Conservation (phyloP, 1,140 invertebrate genomes). For the Panagrolaimus sp. region DNA sequence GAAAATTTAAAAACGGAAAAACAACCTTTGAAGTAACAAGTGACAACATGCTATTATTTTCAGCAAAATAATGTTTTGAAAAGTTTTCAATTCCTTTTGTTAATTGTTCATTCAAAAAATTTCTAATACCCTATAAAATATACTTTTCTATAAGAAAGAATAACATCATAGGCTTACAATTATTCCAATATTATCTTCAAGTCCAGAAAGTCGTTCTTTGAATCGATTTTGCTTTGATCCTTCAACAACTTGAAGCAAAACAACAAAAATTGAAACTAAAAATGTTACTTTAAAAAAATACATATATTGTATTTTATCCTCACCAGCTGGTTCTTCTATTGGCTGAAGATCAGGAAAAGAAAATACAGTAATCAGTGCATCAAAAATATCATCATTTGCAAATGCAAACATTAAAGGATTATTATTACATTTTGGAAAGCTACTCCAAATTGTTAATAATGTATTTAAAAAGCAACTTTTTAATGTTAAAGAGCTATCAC, state of each 20-base stretch:
- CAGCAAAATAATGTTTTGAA: not conserved
- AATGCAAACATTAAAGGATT: constrained; percentile 7
- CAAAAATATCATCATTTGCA: constrained; percentile 7
- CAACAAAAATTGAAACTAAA: not conserved
- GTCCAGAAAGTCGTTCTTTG: not conserved
- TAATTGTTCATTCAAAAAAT: not conserved
- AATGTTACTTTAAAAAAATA: not conserved
- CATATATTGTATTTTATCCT: not conserved
- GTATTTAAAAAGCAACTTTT: constrained; percentile 11
- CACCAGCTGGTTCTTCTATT: not conserved
- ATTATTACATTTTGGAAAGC: not conserved
- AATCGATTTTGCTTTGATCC: not conserved
- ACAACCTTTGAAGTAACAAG: not conserved
- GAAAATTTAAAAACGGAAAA: too few species aligned
- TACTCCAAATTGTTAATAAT: not conserved
- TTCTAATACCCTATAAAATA: not conserved
- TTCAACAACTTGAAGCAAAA: not conserved
- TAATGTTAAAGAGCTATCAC: not conserved
- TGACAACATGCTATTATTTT: not conserved
- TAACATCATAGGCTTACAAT: not conserved
- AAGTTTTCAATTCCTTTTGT: constrained; percentile 3
- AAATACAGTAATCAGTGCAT: not conserved
- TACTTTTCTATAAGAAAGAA: not conserved
- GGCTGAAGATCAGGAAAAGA: not conserved
- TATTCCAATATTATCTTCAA: not conserved